These are phyloP conservation scores for Stenurella melanura DNA, from an alignment of 2,888 invertebrate genomes.

Conservation along the genomic window DNA sequence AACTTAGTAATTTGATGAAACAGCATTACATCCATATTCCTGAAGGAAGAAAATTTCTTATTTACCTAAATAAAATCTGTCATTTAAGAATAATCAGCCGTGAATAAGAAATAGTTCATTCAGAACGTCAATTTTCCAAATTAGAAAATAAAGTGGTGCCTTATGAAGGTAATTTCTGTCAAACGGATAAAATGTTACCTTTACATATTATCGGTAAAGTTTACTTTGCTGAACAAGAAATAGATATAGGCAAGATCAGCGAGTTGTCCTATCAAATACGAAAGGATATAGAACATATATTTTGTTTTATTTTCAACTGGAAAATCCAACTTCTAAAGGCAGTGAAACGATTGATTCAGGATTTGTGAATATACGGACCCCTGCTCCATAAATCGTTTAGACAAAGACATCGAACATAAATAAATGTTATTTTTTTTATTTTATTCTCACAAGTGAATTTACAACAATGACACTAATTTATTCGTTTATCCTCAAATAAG, in stretches of 20 bases:
- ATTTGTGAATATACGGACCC: conserved; percentile 51
- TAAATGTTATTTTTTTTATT: conserved; percentile 3
- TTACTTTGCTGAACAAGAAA: neutral
- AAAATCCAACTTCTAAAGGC: conserved; percentile 47
- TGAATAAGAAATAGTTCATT: neutral
- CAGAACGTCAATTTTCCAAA: neutral
- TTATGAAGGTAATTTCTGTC: neutral
- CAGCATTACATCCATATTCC: neutral
- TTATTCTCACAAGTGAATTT: neutral
- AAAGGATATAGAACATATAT: conserved; percentile 1
- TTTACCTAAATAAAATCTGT: neutral
- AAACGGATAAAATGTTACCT: neutral
- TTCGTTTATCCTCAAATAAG: too few species aligned
- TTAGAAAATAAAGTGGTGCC: neutral
- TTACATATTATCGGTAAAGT: neutral
- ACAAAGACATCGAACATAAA: conserved; percentile 1
- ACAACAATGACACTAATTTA: neutral
- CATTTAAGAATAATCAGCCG: neutral
- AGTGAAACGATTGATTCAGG: conserved; percentile 49
- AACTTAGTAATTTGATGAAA: too few species aligned
- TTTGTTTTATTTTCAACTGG: conserved; percentile 33
- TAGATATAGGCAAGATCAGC: neutral
- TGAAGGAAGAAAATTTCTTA: neutral
- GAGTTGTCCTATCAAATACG: neutral
- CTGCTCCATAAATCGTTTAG: neutral